These are phyloP conservation scores for Euplexia lucipara DNA, from an alignment of 2,888 invertebrate species.

Conservation along the genomic window DNA sequence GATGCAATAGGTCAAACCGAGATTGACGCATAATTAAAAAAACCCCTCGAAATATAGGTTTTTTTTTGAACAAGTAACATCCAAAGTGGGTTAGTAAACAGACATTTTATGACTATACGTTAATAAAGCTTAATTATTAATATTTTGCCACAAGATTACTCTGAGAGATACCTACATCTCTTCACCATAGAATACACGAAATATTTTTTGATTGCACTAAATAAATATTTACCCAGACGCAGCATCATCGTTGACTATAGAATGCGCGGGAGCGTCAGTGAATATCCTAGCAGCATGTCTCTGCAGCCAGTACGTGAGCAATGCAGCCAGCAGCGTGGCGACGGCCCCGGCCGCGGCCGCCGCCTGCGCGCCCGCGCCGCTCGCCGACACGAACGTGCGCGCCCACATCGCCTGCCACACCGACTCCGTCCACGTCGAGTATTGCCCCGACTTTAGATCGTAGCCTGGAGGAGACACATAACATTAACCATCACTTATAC, in stretches of 20 bases:
- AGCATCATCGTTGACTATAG: slow-evolving; percentile 67
- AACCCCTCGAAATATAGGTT: too few relatives aligned
- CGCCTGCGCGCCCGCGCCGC: slow-evolving; percentile 84
- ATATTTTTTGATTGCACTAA: background rate
- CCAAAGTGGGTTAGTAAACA: too few relatives aligned
- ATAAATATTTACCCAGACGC: slow-evolving; percentile 72
- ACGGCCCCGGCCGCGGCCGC: slow-evolving; percentile 74
- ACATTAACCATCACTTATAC: too few relatives aligned
- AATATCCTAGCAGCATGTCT: slow-evolving; percentile 73
- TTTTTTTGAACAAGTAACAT: too few relatives aligned
- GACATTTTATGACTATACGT: too few relatives aligned
- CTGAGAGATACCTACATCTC: too few relatives aligned
- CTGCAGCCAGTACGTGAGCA: slow-evolving; percentile 80
- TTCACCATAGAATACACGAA: too few relatives aligned
- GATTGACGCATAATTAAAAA: too few relatives aligned
- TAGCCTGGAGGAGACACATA: slow-evolving; percentile 90
- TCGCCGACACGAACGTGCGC: slow-evolving; percentile 95
- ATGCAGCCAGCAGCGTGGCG: slow-evolving; percentile 73
- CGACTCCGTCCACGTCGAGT: slow-evolving; percentile 97
- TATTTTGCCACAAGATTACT: too few relatives aligned
- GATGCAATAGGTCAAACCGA: too few relatives aligned
- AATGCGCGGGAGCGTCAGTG: slow-evolving; percentile 54
- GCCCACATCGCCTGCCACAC: slow-evolving; percentile 94
- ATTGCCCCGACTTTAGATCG: slow-evolving; percentile 94
- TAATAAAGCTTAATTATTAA: too few relatives aligned